phyloP scores from a whole-genome alignment of 2,797 vertebrate species.

The Bryconaethiops microstoma region DNA sequence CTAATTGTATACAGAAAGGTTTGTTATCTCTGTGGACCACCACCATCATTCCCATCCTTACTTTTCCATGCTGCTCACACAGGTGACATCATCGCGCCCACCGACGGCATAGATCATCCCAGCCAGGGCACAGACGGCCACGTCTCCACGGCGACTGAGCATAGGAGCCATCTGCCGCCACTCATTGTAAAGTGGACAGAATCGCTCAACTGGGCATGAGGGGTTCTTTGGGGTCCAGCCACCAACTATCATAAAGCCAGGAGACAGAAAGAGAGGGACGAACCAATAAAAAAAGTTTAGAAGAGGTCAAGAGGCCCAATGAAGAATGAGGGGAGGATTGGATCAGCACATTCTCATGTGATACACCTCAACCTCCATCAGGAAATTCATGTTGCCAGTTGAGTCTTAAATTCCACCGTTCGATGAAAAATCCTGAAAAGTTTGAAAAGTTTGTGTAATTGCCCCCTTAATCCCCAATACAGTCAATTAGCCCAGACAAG shows the following conservation, averaged over 20 bases:
- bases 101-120: slow-evolving; percentile 65
- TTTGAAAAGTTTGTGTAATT: not conserved
- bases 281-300: not conserved
- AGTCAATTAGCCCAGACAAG: not conserved
- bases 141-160: slow-evolving; percentile 58
- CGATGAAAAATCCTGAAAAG: not conserved
- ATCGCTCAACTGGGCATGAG: slow-evolving; percentile 66
- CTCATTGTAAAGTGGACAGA: slow-evolving; percentile 69
- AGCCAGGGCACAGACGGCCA: slow-evolving; percentile 64
- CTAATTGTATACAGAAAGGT: not conserved
- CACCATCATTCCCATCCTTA: slow-evolving; percentile 22
- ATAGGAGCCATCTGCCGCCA: slow-evolving; percentile 68
- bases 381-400: not conserved
- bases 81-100: slow-evolving; percentile 61
- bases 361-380: not conserved
- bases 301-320: not conserved
- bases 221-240: slow-evolving; percentile 67
- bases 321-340: not conserved
- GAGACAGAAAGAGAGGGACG: not conserved
- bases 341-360: not conserved
- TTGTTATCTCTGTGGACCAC: not conserved
- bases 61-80: slow-evolving; percentile 71
- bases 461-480: not conserved
- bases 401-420: not conserved
- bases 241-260: slow-evolving; percentile 57